A percentile compares a stretch with the other conserved stretches of the same genome.
Conservation (phyloP, 2,113 vertebrate genomes). For the Formicarius rufipectus region DNA sequence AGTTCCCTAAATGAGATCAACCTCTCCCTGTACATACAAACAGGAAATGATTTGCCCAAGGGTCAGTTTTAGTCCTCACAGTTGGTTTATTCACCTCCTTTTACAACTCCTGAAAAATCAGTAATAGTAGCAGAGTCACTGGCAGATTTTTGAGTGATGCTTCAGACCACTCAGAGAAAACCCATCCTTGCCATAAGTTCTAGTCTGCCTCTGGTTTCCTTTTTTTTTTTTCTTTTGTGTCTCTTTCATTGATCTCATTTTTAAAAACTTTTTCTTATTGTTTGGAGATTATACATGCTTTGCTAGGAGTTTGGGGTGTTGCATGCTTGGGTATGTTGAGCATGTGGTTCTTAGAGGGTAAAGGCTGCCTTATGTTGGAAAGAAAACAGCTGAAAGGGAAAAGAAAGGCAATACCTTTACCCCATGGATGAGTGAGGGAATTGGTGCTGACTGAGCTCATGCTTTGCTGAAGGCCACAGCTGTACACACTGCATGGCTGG, state of each 20-base stretch:
- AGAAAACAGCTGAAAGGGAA: not conserved
- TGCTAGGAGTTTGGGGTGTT: not conserved
- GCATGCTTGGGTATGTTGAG: not conserved
- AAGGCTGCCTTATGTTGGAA: not conserved
- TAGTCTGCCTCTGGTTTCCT: not conserved
- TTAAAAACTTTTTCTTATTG: not conserved
- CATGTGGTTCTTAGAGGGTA: not conserved
- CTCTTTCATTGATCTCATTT: not conserved
- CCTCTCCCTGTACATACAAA: not conserved
- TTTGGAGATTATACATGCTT: not conserved
- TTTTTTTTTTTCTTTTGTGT: not conserved
- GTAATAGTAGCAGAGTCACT: not conserved
- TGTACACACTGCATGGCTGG: fast-evolving
- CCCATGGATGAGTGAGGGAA: not conserved
- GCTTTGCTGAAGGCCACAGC: not conserved
- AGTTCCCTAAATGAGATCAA: not conserved
- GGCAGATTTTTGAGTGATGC: not conserved
- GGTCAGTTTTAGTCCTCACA: not conserved
- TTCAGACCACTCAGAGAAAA: not conserved
- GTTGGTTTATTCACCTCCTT: not conserved
- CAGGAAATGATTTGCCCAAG: not conserved
- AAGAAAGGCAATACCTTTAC: not conserved
- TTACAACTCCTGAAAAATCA: not conserved
- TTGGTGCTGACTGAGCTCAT: fast-evolving
- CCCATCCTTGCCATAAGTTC: fast-evolving